Base-by-base conservation (phyloP, 2,888 invertebrate genomes). In the Villa cingulata region DNA sequence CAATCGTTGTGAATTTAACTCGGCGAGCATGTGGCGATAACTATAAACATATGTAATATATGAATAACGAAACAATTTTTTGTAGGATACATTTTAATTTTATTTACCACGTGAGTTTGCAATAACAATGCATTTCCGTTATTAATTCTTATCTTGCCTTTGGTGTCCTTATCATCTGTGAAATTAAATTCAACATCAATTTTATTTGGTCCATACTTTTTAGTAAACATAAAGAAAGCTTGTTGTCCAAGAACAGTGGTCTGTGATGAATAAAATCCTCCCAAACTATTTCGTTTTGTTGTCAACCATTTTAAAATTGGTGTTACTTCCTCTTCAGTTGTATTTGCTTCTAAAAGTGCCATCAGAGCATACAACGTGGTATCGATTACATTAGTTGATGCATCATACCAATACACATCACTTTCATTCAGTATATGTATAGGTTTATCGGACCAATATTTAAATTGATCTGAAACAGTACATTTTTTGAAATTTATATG, bases 361-460 rank as follows among this genome's bases (percentile, higher is more conserved):
- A 91, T 72, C 48, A 96, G 70, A 0, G 83, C 86, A 66, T 95
- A 96, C 0, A 92, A 81, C 0, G 95, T 92, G 56, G 89, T 86
- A 65, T 89, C 88, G 5, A 95, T 72, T 56, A 66, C 65, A 1
- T 84, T 77, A 38, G 86, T 81, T 50, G 77, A 75, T 0, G 86
- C 80, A 51, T 78, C 66, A 15, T 66, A 66, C 53, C 68, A 71
- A 23, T 23, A 23, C 76, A 78, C 77, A 1, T 80, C 78, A 50
- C 74, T 7, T 23, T 23, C 7, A 23, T 12, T 70, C 66, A 23
- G 4, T 7, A 23, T 23, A 7, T 23, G 23, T 6, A 81, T 5
- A 32, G 12, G 29, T 32, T 29, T 17, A 17, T 47, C 42, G 39
- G 80, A 78, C 92, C 92, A 94, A 82, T 87, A 89, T 23, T 23